Conservation (phyloP, 2,113 vertebrate species). For the Phalacrocorax carbo region DNA sequence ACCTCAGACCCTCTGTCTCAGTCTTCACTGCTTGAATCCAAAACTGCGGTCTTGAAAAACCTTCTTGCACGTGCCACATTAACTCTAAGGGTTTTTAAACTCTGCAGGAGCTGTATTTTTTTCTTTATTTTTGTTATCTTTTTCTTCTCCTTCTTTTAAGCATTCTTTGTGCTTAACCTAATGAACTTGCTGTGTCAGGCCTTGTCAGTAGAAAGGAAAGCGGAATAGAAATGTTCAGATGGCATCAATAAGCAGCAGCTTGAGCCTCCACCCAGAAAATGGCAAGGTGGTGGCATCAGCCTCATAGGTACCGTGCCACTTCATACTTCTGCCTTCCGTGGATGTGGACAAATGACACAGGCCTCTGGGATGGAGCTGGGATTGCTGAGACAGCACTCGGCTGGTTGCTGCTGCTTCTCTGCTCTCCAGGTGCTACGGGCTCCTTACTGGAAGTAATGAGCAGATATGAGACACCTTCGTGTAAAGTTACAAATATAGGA, state of each 20-base stretch:
- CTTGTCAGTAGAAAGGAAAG: background rate
- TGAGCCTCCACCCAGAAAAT: background rate
- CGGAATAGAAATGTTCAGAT: background rate
- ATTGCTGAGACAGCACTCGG: rapidly evolving
- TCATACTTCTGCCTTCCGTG: background rate
- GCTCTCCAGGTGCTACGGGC: background rate
- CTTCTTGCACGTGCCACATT: background rate
- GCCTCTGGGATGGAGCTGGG: background rate
- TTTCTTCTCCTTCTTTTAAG: background rate
- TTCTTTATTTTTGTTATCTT: too few species aligned
- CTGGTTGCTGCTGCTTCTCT: background rate
- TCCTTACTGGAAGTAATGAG: background rate
- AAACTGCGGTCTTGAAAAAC: background rate
- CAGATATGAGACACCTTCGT: background rate
- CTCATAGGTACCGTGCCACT: background rate
- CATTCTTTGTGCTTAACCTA: background rate
- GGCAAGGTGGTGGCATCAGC: background rate
- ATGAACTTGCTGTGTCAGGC: background rate
- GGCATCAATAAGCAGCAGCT: background rate
- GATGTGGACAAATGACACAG: too few species aligned
- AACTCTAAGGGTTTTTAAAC: background rate
- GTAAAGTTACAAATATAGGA: background rate
- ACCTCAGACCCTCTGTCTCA: background rate
- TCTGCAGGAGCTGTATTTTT: background rate
- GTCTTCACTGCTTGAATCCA: background rate